Evolutionary conservation across 2,797 vertebrate species (phyloP), one percentile per base, ranked within the genome.

Genomic region (Coreius guichenoti): DNA sequence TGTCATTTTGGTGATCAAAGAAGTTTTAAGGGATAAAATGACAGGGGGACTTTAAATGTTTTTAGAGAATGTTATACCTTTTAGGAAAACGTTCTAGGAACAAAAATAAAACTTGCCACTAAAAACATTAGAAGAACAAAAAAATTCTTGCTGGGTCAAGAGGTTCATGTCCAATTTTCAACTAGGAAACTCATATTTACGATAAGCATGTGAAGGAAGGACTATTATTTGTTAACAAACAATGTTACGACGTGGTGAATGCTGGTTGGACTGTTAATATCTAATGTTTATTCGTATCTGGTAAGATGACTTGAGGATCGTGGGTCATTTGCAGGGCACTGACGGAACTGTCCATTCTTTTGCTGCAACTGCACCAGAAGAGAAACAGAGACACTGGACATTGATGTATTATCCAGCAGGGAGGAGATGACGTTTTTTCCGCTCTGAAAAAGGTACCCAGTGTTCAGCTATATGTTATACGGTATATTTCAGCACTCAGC

Each of bases 401-500:
- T 67, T 84, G 74, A 86, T 67, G 58, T 54, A 83, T 87, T 82
- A 16, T 86, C 26, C 73, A 80, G 63, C 74, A 81, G 63, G 16
- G 74, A 75, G 36, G 58, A 85, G 81, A 82, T 87, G 69, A 76
- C 77, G 63, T 83, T 58, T 89, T 63, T 88, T 88, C 85, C 83
- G 36, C 77, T 86, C 72, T 76, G 31, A 76, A 86, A 56, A 45
- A 63, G 45, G 56, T 69, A 84, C 56, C 86, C 6, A 49, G 58
- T 54, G 79, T 67, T 82, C 45, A 67, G 72, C 2, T 54, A 4
- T 72, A 51, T 36, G 56, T 80, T 31, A 45, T 36, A 68, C 3
- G 26, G 69, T 39, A 82, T 56, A 14, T 81, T 75, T 33, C 36
- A 26, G 58, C 78, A 45, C 56, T 67, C n/a, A 69, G 49, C 72